Evolutionary conservation across 2,113 vertebrate genomes (phyloP).

Genomic region (Podarcis raffonei): DNA sequence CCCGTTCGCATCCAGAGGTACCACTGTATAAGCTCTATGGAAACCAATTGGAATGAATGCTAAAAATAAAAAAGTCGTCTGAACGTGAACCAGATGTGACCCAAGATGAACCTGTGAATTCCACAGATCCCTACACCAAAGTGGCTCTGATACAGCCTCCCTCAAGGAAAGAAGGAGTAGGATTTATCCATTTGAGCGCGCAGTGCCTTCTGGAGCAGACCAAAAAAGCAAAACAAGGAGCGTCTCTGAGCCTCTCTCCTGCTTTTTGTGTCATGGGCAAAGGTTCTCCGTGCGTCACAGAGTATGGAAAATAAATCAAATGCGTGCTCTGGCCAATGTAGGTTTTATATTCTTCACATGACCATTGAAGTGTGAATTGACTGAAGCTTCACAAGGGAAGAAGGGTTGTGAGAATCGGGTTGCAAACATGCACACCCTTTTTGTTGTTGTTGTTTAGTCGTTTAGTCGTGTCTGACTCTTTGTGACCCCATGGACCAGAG

Average conservation of each 20-base stretch:
- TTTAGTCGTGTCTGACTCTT: too few relatives aligned
- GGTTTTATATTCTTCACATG: background rate
- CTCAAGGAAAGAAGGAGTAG: background rate
- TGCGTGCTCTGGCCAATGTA: background rate
- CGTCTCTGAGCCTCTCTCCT: background rate
- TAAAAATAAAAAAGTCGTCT: too few relatives aligned
- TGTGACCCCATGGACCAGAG: too few relatives aligned
- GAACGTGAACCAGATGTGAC: too few relatives aligned
- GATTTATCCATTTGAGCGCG: background rate
- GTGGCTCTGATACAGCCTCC: background rate
- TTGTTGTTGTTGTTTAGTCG: too few relatives aligned
- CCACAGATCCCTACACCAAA: background rate
- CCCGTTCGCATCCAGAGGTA: too few relatives aligned
- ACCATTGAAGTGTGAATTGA: background rate
- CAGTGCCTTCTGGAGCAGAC: background rate
- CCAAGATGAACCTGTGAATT: too few relatives aligned
- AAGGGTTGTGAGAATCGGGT: conserved; percentile 40
- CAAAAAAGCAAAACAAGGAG: background rate
- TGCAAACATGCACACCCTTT: conserved; percentile 47
- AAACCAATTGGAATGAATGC: too few relatives aligned
- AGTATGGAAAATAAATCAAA: background rate
- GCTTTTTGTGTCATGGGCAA: background rate
- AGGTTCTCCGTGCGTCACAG: background rate
- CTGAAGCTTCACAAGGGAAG: conserved; percentile 25
- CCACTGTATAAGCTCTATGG: too few relatives aligned